These are phyloP conservation scores for Electrophaes corylata DNA, from an alignment of 2,888 invertebrate genomes.

Conservation along the genomic window DNA sequence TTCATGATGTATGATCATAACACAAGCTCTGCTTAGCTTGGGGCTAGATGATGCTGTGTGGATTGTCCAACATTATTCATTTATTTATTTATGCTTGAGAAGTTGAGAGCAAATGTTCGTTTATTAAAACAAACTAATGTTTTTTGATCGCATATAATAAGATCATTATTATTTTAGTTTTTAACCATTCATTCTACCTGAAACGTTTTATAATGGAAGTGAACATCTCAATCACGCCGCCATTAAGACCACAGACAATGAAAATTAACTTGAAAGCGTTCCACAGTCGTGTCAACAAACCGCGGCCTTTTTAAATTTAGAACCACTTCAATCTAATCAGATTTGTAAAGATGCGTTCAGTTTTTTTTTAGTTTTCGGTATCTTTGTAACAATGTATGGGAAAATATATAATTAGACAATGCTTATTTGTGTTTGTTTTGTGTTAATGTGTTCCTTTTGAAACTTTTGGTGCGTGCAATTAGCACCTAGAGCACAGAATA, in stretches of 20 bases:
- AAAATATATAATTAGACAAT: conserved; percentile 84
- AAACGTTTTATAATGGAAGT: not conserved
- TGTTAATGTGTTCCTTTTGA: conserved; percentile 81
- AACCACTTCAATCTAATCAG: conserved; percentile 82
- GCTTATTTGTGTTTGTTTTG: conserved; percentile 82
- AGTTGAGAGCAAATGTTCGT: too few relatives aligned
- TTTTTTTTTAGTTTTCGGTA: conserved; percentile 62
- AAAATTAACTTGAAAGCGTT: conserved; percentile 67
- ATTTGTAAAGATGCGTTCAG: conserved; percentile 73
- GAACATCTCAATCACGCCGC: conserved; percentile 69
- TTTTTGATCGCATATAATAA: too few relatives aligned
- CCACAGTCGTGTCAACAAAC: conserved; percentile 67
- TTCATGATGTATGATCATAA: too few relatives aligned
- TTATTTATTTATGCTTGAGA: too few relatives aligned
- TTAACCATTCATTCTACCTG: not conserved
- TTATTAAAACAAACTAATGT: too few relatives aligned
- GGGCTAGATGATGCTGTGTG: too few relatives aligned
- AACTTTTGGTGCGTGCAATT: conserved; percentile 69
- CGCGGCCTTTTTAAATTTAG: conserved; percentile 78
- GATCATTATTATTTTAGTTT: too few relatives aligned
- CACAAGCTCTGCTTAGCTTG: too few relatives aligned
- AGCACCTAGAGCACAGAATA: conserved; percentile 61
- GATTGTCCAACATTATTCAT: too few relatives aligned
- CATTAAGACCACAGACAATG: conserved; percentile 71
- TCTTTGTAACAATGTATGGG: conserved; percentile 77